Conservation (phyloP, 2,797 vertebrate species). For the Enteromius radiatus region DNA sequence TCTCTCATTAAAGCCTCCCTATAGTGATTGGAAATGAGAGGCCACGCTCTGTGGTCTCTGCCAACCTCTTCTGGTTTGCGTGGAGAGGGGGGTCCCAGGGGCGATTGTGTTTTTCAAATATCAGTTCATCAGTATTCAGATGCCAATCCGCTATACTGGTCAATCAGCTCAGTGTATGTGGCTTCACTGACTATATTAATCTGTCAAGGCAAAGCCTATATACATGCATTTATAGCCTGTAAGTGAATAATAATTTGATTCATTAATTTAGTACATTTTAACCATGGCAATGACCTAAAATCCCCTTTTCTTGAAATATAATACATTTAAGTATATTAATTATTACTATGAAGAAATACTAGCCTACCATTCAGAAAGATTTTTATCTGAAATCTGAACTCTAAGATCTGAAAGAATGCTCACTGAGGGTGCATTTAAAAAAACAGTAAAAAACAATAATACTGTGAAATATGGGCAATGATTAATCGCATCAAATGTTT, state of each 20-base stretch:
- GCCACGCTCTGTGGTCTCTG: constrained; percentile 41
- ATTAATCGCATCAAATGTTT: too few species aligned
- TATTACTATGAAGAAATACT: not conserved
- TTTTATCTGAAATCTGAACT: not conserved
- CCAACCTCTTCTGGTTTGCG: constrained; percentile 38
- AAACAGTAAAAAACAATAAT: not conserved
- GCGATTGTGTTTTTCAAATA: constrained; percentile 49
- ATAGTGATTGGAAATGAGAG: constrained; percentile 48
- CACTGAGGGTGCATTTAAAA: not conserved
- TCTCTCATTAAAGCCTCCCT: constrained; percentile 37
- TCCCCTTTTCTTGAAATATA: not conserved
- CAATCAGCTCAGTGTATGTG: constrained; percentile 47
- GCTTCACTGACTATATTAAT: constrained; percentile 50
- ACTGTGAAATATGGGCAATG: not conserved
- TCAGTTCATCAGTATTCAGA: constrained; percentile 63
- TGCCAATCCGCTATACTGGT: constrained; percentile 6
- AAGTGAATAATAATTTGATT: constrained; percentile 31
- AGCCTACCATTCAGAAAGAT: not conserved
- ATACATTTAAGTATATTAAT: not conserved
- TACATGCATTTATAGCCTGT: constrained; percentile 10
- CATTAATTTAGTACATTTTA: constrained; percentile 15
- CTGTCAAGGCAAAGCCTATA: constrained; percentile 46
- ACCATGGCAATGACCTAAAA: not conserved
- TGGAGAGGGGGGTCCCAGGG: constrained; percentile 44
- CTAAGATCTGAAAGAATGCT: not conserved